Percentiles rank a stretch among this genome's conserved stretches.
These are phyloP conservation scores for Actinopyga echinites DNA, from an alignment of 53 echinoderm and acorn worm genomes.

Conservation along the genomic window DNA sequence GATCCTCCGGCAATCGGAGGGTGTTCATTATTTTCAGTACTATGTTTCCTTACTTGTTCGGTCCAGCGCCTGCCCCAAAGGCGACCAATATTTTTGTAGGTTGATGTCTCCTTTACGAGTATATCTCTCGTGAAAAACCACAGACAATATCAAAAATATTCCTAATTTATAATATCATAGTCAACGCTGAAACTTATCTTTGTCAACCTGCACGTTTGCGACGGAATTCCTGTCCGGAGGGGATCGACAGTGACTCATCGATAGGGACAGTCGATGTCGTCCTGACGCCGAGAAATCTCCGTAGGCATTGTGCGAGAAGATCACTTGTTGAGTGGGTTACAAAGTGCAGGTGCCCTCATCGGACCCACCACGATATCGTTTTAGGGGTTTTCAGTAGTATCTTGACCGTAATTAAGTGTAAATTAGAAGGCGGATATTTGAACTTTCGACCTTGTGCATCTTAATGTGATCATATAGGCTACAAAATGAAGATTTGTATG, in stretches of 20 bases:
- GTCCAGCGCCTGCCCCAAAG: background rate
- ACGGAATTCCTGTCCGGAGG: constrained; percentile 36
- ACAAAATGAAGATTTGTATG: no score
- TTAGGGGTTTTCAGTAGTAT: no score
- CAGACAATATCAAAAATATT: constrained; percentile 14
- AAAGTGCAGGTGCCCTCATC: no score
- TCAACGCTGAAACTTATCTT: constrained; percentile 28
- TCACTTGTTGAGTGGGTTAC: no score
- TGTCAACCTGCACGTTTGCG: constrained; percentile 26
- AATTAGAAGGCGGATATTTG: no score
- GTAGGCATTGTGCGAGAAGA: no score
- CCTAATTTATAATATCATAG: constrained; percentile 14
- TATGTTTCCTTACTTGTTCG: background rate
- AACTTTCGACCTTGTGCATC: no score
- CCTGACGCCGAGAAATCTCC: background rate
- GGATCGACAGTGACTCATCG: constrained; percentile 13
- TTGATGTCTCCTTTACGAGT: constrained; percentile 33
- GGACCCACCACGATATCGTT: no score
- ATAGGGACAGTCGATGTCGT: background rate
- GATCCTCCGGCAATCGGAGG: constrained; percentile 2
- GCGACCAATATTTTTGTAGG: constrained; percentile 6
- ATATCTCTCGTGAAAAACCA: constrained; percentile 8
- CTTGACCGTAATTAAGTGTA: no score
- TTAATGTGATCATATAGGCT: no score
- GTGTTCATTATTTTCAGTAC: background rate